Evolutionary conservation across 2,113 vertebrate genomes (phyloP).

Genomic region (Sapayoa aenigma): DNA sequence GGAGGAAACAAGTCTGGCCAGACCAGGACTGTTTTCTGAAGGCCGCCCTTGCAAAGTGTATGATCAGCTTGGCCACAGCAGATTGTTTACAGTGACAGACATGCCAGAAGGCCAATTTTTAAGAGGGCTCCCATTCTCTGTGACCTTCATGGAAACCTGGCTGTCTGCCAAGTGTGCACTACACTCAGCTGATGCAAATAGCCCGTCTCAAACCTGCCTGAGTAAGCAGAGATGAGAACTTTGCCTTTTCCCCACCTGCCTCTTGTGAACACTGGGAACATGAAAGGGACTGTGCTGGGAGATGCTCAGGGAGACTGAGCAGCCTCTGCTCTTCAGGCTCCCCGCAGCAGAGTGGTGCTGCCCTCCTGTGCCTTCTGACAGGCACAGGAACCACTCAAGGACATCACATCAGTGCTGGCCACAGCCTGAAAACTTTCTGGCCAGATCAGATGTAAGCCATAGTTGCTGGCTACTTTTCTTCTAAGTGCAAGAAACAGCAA

Average conservation of each 20-base stretch:
- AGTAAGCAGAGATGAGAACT: background rate
- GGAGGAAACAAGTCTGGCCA: background rate
- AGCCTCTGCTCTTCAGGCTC: background rate
- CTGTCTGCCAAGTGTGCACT: background rate
- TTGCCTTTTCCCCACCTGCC: background rate
- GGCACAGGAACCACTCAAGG: background rate
- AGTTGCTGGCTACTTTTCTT: background rate
- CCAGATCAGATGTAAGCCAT: background rate
- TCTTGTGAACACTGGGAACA: background rate
- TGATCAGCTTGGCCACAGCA: accelerated
- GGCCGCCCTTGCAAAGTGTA: background rate
- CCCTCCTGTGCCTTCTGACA: background rate
- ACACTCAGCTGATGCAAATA: background rate
- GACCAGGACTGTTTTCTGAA: background rate
- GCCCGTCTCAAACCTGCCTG: background rate
- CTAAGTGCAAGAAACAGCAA: background rate
- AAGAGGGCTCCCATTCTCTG: background rate
- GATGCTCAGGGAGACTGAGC: background rate
- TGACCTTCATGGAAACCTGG: background rate
- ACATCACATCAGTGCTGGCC: background rate
- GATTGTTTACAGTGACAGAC: background rate
- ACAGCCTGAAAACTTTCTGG: background rate
- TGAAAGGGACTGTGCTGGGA: background rate
- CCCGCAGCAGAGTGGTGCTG: background rate
- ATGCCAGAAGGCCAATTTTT: background rate